Percentiles rank a stretch among this genome's conserved stretches.
Conservation (phyloP, 2,797 vertebrate genomes). For the Emydoidea blandingii region DNA sequence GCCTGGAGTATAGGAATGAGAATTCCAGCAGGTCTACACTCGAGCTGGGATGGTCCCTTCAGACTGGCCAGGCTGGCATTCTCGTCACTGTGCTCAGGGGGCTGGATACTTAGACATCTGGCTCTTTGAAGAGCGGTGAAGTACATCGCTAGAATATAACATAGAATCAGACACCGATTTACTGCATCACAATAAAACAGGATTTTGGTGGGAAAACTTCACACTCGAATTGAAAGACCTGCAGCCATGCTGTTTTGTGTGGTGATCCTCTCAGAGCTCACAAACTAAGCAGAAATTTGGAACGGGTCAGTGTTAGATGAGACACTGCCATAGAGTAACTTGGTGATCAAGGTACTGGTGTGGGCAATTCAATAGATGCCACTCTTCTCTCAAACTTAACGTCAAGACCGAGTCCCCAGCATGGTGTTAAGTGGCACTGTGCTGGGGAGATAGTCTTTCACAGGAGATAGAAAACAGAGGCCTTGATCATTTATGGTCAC, state of each 20-base stretch:
- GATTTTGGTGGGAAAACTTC: neutral
- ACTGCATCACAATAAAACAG: neutral
- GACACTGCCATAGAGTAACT: neutral
- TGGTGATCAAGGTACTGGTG: neutral
- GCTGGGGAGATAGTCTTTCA: neutral
- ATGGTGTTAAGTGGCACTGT: neutral
- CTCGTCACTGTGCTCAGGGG: neutral
- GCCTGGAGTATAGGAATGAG: neutral
- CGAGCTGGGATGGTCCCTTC: neutral
- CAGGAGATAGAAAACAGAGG: fast-evolving
- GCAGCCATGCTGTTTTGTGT: neutral
- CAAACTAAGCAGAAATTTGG: neutral
- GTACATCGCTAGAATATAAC: neutral
- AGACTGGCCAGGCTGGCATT: neutral
- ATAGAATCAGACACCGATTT: neutral
- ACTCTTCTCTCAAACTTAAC: neutral
- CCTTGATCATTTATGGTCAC: neutral
- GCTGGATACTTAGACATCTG: neutral
- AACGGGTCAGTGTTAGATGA: neutral
- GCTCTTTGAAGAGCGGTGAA: neutral
- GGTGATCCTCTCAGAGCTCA: neutral
- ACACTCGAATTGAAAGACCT: neutral
- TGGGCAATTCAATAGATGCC: neutral
- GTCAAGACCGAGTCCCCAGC: neutral
- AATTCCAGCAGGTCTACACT: neutral